Percentiles rank a stretch among this genome's conserved stretches.
These are phyloP conservation scores for Apodemus agrarius DNA, from an alignment of 2,797 vertebrate genomes.

Conservation along the genomic window DNA sequence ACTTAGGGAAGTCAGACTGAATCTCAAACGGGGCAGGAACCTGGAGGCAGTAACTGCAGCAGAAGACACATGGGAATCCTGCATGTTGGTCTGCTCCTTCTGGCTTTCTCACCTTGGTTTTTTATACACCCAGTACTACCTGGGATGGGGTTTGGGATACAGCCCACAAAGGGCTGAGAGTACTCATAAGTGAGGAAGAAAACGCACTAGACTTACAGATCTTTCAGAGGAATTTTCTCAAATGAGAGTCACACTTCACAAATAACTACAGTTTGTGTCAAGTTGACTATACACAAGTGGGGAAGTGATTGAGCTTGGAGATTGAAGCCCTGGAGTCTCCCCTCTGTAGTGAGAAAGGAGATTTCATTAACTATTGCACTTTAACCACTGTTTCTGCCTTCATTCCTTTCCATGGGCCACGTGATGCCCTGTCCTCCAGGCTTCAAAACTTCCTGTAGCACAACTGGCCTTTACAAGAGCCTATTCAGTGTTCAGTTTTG, in stretches of 20 bases:
- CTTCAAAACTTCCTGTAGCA: neutral
- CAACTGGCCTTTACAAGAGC: neutral
- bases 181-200: neutral
- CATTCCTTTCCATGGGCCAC: fast-evolving
- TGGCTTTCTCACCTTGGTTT: neutral
- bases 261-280: neutral
- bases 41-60: neutral
- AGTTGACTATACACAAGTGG: too few species aligned
- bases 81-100: too few species aligned
- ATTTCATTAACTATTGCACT: neutral
- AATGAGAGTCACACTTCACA: neutral
- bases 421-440: fast-evolving
- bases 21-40: neutral
- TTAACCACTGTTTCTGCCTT: neutral
- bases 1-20: too few species aligned
- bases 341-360: neutral
- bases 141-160: too few species aligned
- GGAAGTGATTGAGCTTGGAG: neutral
- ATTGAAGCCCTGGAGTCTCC: neutral
- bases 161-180: too few species aligned
- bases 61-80: neutral
- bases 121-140: neutral
- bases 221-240: neutral
- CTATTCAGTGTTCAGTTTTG: neutral
- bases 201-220: neutral